These are phyloP conservation scores for Platerodrilus igneus DNA, from an alignment of 2,888 invertebrate genomes.

Conservation along the genomic window DNA sequence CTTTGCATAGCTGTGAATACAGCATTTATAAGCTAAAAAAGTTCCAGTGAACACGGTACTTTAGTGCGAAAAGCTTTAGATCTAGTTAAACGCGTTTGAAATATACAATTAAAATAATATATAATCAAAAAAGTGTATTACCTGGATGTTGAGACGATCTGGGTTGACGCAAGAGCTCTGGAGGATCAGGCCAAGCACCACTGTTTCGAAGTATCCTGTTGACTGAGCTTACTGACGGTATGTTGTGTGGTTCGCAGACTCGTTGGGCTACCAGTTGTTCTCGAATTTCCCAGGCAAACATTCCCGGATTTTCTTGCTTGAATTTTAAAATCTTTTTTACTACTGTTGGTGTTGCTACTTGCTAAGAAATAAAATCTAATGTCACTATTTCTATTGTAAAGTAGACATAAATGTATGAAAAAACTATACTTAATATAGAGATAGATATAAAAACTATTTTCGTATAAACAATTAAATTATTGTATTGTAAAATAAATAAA, in stretches of 20 bases:
- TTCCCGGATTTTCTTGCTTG: slow-evolving; percentile 92
- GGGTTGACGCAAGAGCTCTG: slow-evolving; percentile 45
- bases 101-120: no score
- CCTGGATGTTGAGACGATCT: slow-evolving; percentile 36
- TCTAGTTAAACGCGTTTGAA: no score
- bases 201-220: slow-evolving; percentile 88
- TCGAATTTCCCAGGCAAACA: slow-evolving; percentile 96
- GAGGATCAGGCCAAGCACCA: slow-evolving; percentile 69
- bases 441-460: no score
- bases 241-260: slow-evolving; percentile 84
- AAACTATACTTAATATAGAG: no score
- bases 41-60: not conserved
- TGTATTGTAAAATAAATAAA: no score
- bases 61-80: no score
- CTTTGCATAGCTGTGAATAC: no score
- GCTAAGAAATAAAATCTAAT: slow-evolving; percentile 60
- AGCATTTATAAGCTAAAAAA: not conserved
- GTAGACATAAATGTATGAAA: no score
- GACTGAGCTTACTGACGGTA: slow-evolving; percentile 92
- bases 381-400: no score
- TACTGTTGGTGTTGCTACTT: slow-evolving; percentile 94
- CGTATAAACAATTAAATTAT: no score
- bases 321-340: slow-evolving; percentile 91
- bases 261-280: slow-evolving; percentile 84
- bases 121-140: no score